Evolutionary conservation across 2,888 invertebrate species (phyloP), one percentile per base, ranked within the genome.

Genomic region (Ceramica pisi): DNA sequence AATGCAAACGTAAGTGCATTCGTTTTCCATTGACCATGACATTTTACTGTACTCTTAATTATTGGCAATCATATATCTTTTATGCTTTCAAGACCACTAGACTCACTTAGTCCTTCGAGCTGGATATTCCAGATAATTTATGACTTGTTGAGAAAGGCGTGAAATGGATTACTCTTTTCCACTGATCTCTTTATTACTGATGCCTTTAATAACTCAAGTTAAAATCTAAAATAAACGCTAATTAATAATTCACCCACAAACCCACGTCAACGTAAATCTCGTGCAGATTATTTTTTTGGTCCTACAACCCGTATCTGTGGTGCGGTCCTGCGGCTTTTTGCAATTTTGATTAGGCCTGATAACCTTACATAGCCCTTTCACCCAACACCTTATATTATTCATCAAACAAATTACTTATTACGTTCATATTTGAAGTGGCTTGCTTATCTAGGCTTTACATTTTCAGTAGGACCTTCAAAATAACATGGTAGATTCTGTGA

Each of bases 271-370:
- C 26, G 19, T 62, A 53, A 56, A 38, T 65, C 10, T 50, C 14
- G 64, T 23, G 21, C n/a, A 62, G 61, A 68, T 64, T 60, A 51
- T 60, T 75, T 83, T 83, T 82, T 64, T 64, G 71, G 59, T 57
- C 55, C 53, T 67, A 16, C 46, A 35, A 65, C 23, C 57, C 66
- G 66, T 26, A 61, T 61, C 59, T 65, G 55, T 35, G 51, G 62
- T 35, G 21, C 35, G 48, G 41, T 50, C 14, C n/a, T 44, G 72
- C n/a, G 64, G 57, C 72, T 67, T 68, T 74, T 66, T 83, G 77
- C 66, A 85, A 75, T 71, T 85, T 85, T 83, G 46, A 85, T 85
- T 64, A 71, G 62, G 59, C 50, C 59, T 67, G 56, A 71, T 67
- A 73, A 83, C 71, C 71, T 71, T 41, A 63, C 19, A 51, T 77